Percentiles rank a stretch among this genome's conserved stretches.
These are phyloP conservation scores for Theristicus caerulescens DNA, from an alignment of 2,113 vertebrate species.

Conservation along the genomic window DNA sequence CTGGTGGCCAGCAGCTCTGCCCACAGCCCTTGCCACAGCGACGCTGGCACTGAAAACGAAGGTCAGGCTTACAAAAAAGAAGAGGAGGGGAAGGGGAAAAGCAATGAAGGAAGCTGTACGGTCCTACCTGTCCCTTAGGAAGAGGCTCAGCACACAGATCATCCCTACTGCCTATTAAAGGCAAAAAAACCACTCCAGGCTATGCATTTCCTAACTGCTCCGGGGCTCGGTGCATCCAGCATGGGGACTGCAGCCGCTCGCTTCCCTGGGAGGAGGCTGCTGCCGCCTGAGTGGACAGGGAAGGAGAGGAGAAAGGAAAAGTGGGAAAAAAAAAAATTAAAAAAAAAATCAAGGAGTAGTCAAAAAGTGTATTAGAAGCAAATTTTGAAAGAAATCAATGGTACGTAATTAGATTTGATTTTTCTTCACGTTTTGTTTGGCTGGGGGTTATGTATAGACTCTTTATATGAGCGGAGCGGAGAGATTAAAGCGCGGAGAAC, in stretches of 20 bases:
- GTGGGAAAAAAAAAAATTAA: not conserved
- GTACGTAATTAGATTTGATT: conserved; percentile 67
- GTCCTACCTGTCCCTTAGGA: conserved; percentile 31
- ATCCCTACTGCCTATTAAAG: not conserved
- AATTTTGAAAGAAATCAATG: conserved; percentile 71
- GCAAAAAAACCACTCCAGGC: not conserved
- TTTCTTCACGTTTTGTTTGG: conserved; percentile 25
- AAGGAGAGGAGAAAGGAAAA: not conserved
- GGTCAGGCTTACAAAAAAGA: not conserved
- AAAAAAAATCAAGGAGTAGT: not conserved
- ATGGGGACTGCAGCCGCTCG: not conserved
- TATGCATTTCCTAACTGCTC: not conserved
- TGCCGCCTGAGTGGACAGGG: not conserved
- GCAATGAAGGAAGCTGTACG: not conserved
- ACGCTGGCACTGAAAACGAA: not conserved
- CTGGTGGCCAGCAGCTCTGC: not conserved
- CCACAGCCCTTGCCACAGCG: not conserved
- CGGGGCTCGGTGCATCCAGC: not conserved
- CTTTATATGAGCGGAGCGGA: not conserved
- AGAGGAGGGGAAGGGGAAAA: not conserved
- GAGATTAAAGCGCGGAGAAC: not conserved
- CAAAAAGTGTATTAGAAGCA: conserved; percentile 54
- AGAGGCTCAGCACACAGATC: not conserved
- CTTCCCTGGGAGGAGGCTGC: not conserved
- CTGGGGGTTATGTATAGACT: conserved; percentile 28